Evolutionary conservation across 2,113 vertebrate genomes (phyloP).

Genomic region (Chaenocephalus aceratus): DNA sequence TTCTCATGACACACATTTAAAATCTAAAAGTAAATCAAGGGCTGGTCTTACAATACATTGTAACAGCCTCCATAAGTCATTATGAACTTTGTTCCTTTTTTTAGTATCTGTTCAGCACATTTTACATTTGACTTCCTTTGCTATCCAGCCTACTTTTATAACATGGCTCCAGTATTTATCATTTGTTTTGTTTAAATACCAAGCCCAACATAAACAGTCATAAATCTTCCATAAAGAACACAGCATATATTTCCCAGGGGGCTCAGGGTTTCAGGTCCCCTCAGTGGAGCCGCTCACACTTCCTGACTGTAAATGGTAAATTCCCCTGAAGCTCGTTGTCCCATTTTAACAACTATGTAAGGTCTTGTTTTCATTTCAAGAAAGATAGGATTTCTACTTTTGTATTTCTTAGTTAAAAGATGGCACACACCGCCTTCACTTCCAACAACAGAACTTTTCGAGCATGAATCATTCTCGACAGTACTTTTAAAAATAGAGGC

Average conservation of each 20-base stretch:
- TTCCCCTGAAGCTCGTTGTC: constrained; percentile 78
- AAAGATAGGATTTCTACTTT: constrained; percentile 30
- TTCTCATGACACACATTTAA: neutral
- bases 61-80: neutral
- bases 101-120: constrained; percentile 37
- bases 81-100: constrained; percentile 2
- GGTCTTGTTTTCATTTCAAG: constrained; percentile 47
- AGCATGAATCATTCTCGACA: constrained; percentile 29
- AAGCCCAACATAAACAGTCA: constrained; percentile 77
- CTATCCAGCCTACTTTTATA: constrained; percentile 66
- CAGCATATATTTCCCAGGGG: constrained; percentile 63
- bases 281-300: constrained; percentile 46
- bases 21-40: neutral
- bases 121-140: constrained; percentile 28
- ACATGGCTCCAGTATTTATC: constrained; percentile 60
- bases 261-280: constrained; percentile 54
- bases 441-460: neutral
- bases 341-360: constrained; percentile 71
- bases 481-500: neutral
- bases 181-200: constrained; percentile 80
- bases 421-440: neutral
- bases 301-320: constrained; percentile 73
- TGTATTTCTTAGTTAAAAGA: constrained; percentile 30
- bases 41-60: neutral
- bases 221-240: constrained; percentile 77